Percentiles rank a stretch among this genome's conserved stretches.
Conservation (phyloP, 2,888 invertebrate genomes). For the Trisateles emortualis region DNA sequence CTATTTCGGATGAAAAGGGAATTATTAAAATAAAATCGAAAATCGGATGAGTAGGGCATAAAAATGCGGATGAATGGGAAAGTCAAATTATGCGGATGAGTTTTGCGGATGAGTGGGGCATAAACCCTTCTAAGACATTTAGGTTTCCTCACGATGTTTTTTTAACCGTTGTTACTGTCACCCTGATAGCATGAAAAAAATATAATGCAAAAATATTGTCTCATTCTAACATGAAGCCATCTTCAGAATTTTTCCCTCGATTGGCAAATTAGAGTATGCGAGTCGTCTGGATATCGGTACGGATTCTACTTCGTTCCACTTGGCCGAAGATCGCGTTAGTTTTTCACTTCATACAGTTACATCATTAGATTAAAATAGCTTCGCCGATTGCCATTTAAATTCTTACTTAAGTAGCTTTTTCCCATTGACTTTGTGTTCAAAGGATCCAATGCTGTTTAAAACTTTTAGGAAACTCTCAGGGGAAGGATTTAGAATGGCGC, state of each 20-base stretch:
- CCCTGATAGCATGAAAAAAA: no score
- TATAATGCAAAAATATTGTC: slow-evolving; percentile 23
- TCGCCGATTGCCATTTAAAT: slow-evolving; percentile 16
- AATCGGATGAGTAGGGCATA: no score
- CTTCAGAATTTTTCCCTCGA: slow-evolving; percentile 71
- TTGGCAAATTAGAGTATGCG: slow-evolving; percentile 73
- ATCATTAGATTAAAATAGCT: slow-evolving; percentile 35
- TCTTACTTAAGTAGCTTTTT: slow-evolving; percentile 6
- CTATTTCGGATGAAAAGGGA: no score
- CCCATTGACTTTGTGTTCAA: not conserved
- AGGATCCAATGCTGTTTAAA: not conserved
- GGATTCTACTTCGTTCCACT: slow-evolving; percentile 55
- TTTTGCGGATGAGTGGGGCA: no score
- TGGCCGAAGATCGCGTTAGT: slow-evolving; percentile 34
- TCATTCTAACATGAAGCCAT: slow-evolving; percentile 30
- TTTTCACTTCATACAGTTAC: slow-evolving; percentile 35
- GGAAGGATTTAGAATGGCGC: not conserved
- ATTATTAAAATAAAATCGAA: no score
- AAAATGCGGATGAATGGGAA: no score
- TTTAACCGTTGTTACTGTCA: no score
- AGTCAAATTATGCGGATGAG: no score
- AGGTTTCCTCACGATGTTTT: no score
- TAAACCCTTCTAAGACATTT: no score
- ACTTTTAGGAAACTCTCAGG: not conserved
- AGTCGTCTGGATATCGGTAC: slow-evolving; percentile 63